Evolutionary conservation across 2,113 vertebrate genomes (phyloP).

Genomic region (Procapra przewalskii): DNA sequence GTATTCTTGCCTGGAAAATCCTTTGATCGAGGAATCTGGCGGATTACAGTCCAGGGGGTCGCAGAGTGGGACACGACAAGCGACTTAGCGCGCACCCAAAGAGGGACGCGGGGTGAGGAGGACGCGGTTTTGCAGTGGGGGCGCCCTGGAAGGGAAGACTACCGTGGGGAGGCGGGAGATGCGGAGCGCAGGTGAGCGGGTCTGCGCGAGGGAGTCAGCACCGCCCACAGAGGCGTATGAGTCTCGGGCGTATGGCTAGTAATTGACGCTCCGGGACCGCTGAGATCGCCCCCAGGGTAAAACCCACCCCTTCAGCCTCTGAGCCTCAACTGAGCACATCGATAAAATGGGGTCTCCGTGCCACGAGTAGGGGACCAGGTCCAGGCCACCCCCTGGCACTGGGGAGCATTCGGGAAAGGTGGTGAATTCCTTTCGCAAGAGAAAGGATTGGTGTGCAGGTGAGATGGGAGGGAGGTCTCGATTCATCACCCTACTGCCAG

Average conservation of each 20-base stretch:
- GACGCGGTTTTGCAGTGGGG: background rate
- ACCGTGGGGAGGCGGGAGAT: background rate
- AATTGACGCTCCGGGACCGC: background rate
- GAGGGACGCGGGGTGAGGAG: background rate
- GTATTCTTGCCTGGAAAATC: background rate
- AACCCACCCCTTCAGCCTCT: rapidly evolving
- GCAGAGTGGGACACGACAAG: background rate
- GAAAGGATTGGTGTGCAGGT: background rate
- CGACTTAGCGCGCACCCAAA: background rate
- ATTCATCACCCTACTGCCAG: background rate
- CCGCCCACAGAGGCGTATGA: background rate
- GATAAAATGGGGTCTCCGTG: background rate
- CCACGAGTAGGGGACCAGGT: background rate
- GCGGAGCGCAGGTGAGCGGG: rapidly evolving
- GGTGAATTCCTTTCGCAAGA: background rate
- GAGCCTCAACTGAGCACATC: background rate
- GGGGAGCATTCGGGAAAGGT: background rate
- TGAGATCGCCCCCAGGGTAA: background rate
- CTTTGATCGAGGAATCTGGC: background rate
- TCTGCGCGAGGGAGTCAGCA: background rate
- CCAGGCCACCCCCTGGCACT: background rate
- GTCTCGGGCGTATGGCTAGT: too few relatives aligned
- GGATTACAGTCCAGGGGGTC: background rate
- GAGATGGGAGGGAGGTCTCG: background rate
- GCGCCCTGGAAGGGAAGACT: background rate